Evolutionary conservation across 2,888 invertebrate species (phyloP).

Genomic region (Idaea biselata): DNA sequence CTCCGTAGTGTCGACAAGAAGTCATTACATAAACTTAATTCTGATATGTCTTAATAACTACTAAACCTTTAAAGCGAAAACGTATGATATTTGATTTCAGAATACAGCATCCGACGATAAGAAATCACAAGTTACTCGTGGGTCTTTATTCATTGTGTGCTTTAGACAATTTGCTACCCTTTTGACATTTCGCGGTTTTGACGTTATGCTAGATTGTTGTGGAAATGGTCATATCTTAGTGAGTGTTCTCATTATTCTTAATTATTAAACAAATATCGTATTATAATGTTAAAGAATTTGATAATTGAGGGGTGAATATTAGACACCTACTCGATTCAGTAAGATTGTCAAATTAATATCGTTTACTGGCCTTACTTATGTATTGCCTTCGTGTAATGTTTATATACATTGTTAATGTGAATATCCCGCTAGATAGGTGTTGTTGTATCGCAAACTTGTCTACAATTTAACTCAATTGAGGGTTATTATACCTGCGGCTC

Average conservation of each 20-base stretch:
- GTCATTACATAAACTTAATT: too few species aligned
- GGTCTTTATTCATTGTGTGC: too few species aligned
- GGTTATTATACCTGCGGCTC: too few species aligned
- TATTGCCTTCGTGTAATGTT: neutral
- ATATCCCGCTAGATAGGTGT: neutral
- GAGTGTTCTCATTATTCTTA: neutral
- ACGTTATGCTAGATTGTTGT: neutral
- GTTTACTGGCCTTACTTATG: neutral
- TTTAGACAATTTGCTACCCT: too few species aligned
- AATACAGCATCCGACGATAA: too few species aligned
- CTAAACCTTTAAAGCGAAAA: too few species aligned
- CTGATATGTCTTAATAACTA: too few species aligned
- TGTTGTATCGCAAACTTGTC: neutral
- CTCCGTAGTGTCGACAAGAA: too few species aligned
- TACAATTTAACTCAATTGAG: neutral
- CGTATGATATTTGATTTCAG: too few species aligned
- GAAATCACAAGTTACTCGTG: too few species aligned
- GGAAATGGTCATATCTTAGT: neutral
- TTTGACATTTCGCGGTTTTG: neutral
- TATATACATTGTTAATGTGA: neutral
- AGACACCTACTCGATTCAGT: slow-evolving; percentile 10
- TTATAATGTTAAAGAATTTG: neutral
- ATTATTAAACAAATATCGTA: neutral
- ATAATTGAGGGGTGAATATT: neutral
- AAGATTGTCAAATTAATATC: slow-evolving; percentile 11